Evolutionary conservation across 2,797 vertebrate genomes (phyloP), one percentile per base, ranked within the genome.

Genomic region (Paedocypris micromegethes): DNA sequence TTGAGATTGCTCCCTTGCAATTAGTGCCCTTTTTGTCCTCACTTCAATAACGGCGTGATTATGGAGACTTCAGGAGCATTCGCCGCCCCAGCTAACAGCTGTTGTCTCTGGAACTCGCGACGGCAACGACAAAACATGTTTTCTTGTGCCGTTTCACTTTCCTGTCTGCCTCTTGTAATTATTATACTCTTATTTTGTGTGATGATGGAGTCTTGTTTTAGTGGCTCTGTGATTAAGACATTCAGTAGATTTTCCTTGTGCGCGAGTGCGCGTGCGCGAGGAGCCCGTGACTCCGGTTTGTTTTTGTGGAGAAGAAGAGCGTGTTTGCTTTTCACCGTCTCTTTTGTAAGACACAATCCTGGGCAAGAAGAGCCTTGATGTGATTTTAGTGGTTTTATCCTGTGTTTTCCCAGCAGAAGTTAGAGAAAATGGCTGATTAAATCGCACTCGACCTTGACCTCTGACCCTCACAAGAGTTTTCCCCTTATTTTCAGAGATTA

Each of bases 11-110:
- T 97, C 94, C 94, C 92, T 93, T 96, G 94, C 96, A 97, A 98
- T 99, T 98, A 98, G 94, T 93, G 92, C 83, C 93, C 92, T 95
- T 96, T 98, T 97, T 99, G 95, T 98, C 93, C 93, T 97, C 91
- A 89, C 93, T 96, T 98, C 96, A 99, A 98, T 98, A 93, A 94
- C 93, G 90, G 88, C 93, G 91, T 98, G 96, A 98, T 99, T 98
- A 98, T 96, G 95, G 94, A 94, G 93, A 96, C 94, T 96, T 94
- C 92, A 94, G 94, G 94, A 95, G 93, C 93, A 94, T 93, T 89
- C 93, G 92, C 91, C 93, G 92, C 91, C 93, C 93, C 92, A 94
- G 94, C 94, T 90, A 96, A 92, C 95, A 94, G 95, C 95, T 99
- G 94, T 99, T 99, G 96, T 98, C 95, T 98, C 93, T 90, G 93